Base-by-base conservation (phyloP, 1,140 invertebrate genomes). In the Holotrichia oblita region DNA sequence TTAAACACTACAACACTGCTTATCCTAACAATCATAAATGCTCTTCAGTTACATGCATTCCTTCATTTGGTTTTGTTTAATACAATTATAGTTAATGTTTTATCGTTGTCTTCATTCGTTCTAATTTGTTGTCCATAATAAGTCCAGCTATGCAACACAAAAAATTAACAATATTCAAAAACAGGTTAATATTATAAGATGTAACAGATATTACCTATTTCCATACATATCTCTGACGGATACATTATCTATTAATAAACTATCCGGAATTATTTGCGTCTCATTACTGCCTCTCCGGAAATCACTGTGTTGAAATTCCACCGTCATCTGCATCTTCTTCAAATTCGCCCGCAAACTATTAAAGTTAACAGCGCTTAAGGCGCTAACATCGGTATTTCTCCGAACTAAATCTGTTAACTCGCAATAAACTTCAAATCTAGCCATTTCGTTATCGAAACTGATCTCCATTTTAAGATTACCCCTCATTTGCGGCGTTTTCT, bases 371-470 rank as follows among this genome's bases (percentile, higher is more conserved):
- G 85, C 83, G 40, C 81, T 81, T 22, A 84, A 75, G 27, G 79
- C 81, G 74, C 83, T 81, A 82, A 85, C 83, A 14, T 79, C 78
- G 7, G 80, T 81, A 7, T 83, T 82, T 14, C 80, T 80, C 59
- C 79, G 81, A 22, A 85, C 79, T 22, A 84, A 81, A 78, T 85
- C 85, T 9, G 76, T 76, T 42, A 84, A 87, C 86, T 87, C 83
- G 81, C 81, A 85, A 44, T 84, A 78, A 20, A 86, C 82, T 34
- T 83, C 78, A 72, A 87, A 85, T n/a, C 78, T 79, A 0, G 83
- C 79, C 6, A 77, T 80, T 73, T 80, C 77, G 77, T 87, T 83
- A 17, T 77, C 74, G 81, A 85, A 84, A 24, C 81, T 76, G 10
- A 87, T 40, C 20, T 81, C 77, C 42, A 87, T 55, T 76, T 82